These are phyloP conservation scores for Melinaea menophilus DNA, from an alignment of 2,888 invertebrate species.

Conservation along the genomic window DNA sequence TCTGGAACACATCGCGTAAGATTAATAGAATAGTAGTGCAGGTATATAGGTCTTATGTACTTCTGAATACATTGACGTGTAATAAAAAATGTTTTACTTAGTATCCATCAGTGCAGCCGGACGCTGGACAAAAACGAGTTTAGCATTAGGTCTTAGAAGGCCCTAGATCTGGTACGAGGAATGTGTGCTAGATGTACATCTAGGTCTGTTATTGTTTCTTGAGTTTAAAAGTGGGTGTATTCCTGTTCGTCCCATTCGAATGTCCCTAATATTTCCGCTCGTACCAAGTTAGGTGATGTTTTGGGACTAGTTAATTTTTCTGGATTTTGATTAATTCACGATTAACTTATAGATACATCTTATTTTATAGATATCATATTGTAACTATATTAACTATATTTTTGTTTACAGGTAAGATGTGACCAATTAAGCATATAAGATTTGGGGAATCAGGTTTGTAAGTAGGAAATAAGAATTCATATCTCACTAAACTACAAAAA, in stretches of 20 bases:
- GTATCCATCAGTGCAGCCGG: background rate
- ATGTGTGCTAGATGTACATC: background rate
- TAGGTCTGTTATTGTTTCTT: slow-evolving; percentile 1
- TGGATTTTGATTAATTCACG: no score
- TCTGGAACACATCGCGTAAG: no score
- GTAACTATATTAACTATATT: background rate
- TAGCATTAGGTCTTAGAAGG: background rate
- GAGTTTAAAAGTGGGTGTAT: background rate
- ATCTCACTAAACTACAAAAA: no score
- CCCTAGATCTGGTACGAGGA: background rate
- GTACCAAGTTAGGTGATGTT: background rate
- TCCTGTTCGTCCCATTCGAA: background rate
- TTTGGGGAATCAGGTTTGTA: background rate
- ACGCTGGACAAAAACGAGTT: background rate
- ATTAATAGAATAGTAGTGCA: no score
- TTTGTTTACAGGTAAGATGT: slow-evolving; percentile 11
- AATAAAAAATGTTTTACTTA: background rate
- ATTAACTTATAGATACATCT: background rate
- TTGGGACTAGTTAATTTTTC: background rate
- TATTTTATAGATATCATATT: background rate
- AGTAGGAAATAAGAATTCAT: background rate
- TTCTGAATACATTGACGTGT: no score
- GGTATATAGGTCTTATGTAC: no score
- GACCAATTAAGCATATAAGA: background rate
- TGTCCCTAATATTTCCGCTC: background rate